Evolutionary conservation across 37 sponge, comb jelly and placozoan genomes (phyloP).

Genomic region (Aplysina aerophoba): DNA sequence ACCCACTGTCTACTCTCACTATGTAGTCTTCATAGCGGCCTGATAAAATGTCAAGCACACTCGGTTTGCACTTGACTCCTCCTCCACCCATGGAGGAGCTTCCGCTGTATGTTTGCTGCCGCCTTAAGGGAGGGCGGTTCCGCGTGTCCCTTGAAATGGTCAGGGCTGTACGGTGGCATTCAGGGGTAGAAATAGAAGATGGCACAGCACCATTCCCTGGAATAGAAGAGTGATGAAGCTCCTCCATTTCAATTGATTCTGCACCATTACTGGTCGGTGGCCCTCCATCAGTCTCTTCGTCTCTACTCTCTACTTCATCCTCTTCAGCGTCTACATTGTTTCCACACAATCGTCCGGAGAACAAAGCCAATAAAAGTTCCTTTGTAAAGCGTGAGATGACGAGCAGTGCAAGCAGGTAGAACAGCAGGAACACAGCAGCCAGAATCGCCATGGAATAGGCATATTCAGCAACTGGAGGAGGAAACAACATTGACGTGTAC

Average conservation of each 20-base stretch:
- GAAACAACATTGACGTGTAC: no score
- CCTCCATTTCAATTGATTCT: neutral
- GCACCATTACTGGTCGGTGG: neutral
- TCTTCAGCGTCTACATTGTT: neutral
- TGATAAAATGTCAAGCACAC: neutral
- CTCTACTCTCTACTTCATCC: neutral
- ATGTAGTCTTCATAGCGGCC: neutral
- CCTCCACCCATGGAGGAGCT: no score
- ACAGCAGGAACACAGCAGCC: neutral
- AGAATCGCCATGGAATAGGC: neutral
- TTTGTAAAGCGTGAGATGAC: neutral
- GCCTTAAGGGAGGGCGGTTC: no score
- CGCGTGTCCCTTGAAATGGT: no score
- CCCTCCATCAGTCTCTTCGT: neutral
- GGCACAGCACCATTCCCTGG: no score
- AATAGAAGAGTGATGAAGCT: neutral
- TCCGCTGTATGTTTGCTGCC: no score
- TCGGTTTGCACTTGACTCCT: no score
- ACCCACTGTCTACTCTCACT: neutral
- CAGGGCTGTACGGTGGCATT: no score
- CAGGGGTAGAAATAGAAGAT: no score
- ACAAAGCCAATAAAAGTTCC: neutral
- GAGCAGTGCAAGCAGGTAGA: neutral
- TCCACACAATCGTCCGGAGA: neutral
- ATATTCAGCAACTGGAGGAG: constrained; percentile 2